These are phyloP conservation scores for Anomalospiza imberbis DNA, from an alignment of 2,797 vertebrate species.

Conservation along the genomic window DNA sequence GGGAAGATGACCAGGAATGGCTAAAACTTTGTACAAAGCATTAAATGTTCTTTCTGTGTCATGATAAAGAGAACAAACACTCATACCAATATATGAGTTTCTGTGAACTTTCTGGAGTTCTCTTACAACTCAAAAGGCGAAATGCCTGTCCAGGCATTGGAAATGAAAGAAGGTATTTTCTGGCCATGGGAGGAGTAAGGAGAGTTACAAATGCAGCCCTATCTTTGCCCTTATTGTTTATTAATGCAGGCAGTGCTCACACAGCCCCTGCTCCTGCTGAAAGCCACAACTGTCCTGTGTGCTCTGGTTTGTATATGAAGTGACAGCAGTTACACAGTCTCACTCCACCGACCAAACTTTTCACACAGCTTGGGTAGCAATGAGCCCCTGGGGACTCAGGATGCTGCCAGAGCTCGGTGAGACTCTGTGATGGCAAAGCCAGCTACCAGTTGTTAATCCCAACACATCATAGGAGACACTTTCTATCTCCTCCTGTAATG, in stretches of 20 bases:
- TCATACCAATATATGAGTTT: neutral
- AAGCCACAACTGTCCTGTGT: neutral
- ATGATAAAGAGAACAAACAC: neutral
- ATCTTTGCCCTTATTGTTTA: neutral
- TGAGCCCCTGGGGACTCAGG: conserved; percentile 13
- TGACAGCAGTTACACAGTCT: neutral
- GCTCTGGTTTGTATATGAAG: neutral
- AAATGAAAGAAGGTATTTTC: neutral
- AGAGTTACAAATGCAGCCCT: neutral
- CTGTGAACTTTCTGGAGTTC: neutral
- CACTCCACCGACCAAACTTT: conserved; percentile 10
- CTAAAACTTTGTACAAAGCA: neutral
- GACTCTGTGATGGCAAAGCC: neutral
- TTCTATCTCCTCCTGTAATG: conserved; percentile 61
- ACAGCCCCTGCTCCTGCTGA: neutral
- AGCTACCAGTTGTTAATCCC: conserved; percentile 59
- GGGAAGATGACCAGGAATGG: neutral
- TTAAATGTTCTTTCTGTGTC: neutral
- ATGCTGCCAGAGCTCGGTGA: conserved; percentile 12
- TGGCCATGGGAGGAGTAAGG: neutral
- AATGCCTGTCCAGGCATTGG: neutral
- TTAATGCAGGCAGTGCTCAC: neutral
- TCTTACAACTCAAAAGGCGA: neutral
- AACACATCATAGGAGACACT: conserved; percentile 39
- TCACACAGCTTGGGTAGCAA: neutral